phyloP scores from a whole-genome alignment of 2,888 invertebrate genomes.

The Pandemis corylana region DNA sequence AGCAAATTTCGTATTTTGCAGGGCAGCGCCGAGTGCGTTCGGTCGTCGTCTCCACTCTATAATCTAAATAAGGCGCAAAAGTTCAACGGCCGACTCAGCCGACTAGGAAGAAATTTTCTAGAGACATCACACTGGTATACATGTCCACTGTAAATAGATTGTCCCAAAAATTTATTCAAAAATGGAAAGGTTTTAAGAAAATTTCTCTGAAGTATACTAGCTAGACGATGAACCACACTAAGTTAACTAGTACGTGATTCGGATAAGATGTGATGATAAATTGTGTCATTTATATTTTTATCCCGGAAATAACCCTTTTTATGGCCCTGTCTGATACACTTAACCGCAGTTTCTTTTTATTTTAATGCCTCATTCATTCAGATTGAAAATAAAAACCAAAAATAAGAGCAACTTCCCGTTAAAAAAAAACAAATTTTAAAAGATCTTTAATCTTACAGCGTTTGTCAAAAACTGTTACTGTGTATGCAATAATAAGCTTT shows the following conservation, averaged over 20 bases:
- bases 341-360: conserved; percentile 26
- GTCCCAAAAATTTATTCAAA: conserved; percentile 10
- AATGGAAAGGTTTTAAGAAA: conserved; percentile 32
- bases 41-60: conserved; percentile 80
- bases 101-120: conserved; percentile 69
- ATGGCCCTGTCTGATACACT: conserved; percentile 24
- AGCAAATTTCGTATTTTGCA: conserved; percentile 75
- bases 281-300: conserved; percentile 14
- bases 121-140: conserved; percentile 59
- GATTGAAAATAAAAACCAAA: conserved; percentile 24
- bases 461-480: not conserved
- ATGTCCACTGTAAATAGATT: conserved; percentile 39
- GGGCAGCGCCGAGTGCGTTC: conserved; percentile 68
- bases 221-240: conserved; percentile 4
- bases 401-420: conserved; percentile 32
- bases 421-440: not conserved
- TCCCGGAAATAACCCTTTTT: conserved; percentile 34
- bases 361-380: conserved; percentile 8
- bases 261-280: conserved; percentile 10
- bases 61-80: conserved; percentile 85
- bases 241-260: not conserved
- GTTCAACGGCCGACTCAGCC: conserved; percentile 77
- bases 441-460: not conserved
- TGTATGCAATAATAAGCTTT: too few species aligned
- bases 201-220: conserved; percentile 15